These are phyloP conservation scores for Sarotherodon lohbergeri DNA, from an alignment of 2,113 vertebrate species.

Conservation along the genomic window DNA sequence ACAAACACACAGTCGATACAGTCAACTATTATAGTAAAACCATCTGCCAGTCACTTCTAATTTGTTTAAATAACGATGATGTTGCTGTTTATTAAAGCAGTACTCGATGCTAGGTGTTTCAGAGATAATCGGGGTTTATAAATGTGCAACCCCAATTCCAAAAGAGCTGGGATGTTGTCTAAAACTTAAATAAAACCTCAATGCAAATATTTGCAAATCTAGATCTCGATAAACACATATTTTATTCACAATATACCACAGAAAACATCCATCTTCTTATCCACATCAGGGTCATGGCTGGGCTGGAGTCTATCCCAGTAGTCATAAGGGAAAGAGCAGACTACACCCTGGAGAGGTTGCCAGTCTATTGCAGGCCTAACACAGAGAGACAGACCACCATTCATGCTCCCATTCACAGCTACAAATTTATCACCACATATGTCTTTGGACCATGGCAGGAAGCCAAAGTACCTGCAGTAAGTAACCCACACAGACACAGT, in stretches of 20 bases:
- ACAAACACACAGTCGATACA: neutral
- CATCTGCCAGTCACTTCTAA: neutral
- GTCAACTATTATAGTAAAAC: constrained; percentile 1
- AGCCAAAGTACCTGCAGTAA: neutral
- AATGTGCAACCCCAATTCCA: neutral
- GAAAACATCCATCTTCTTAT: neutral
- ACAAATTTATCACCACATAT: neutral
- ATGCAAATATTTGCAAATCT: neutral
- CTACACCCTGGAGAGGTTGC: neutral
- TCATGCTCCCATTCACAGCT: neutral
- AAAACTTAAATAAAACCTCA: neutral
- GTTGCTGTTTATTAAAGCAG: neutral
- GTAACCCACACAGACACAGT: neutral
- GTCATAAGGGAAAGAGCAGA: neutral
- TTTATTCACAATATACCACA: neutral
- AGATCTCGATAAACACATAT: neutral
- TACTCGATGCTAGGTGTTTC: neutral
- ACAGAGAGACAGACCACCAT: neutral
- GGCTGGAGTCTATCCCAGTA: neutral
- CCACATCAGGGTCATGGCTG: neutral
- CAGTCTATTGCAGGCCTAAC: neutral
- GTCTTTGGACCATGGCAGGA: neutral
- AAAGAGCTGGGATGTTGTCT: neutral
- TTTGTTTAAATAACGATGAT: neutral
- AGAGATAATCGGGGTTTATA: neutral